These are phyloP conservation scores for Andricus quercusramuli DNA, from an alignment of 2,888 invertebrate genomes.

Conservation along the genomic window DNA sequence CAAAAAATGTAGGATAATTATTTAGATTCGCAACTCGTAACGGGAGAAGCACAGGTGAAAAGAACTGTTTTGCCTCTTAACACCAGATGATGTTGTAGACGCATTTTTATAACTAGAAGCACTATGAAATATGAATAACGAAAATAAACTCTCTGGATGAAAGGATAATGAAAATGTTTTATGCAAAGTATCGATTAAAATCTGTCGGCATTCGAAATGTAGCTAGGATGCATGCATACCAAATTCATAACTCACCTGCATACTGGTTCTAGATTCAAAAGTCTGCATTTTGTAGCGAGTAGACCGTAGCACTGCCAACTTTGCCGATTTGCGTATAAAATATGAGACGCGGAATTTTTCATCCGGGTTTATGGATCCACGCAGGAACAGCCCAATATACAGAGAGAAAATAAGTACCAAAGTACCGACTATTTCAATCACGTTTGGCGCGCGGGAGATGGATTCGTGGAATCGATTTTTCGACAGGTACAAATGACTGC, in stretches of 20 bases:
- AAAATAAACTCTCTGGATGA: neutral
- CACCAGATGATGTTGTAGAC: neutral
- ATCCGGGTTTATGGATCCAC: conserved; percentile 12
- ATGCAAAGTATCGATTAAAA: conserved; percentile 7
- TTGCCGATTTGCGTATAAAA: conserved; percentile 23
- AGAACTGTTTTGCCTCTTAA: too few species aligned
- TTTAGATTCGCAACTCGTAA: too few species aligned
- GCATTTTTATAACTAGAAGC: neutral
- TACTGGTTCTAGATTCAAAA: neutral
- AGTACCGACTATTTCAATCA: conserved; percentile 19
- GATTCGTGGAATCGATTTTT: conserved; percentile 19
- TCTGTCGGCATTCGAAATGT: neutral
- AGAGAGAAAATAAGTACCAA: conserved; percentile 1
- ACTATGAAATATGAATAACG: neutral
- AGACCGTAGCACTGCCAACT: neutral
- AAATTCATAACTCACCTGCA: conserved; percentile 1
- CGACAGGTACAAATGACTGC: conserved; percentile 1
- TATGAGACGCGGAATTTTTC: conserved; percentile 13
- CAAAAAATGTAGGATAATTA: too few species aligned
- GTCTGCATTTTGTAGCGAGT: conserved; percentile 1
- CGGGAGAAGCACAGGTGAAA: too few species aligned
- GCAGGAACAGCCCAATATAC: conserved; percentile 9
- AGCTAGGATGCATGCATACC: neutral
- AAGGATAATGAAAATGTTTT: neutral
- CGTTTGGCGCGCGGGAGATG: neutral